Evolutionary conservation across 1,140 invertebrate genomes (phyloP).

Genomic region (Ditylenchus dipsaci): DNA sequence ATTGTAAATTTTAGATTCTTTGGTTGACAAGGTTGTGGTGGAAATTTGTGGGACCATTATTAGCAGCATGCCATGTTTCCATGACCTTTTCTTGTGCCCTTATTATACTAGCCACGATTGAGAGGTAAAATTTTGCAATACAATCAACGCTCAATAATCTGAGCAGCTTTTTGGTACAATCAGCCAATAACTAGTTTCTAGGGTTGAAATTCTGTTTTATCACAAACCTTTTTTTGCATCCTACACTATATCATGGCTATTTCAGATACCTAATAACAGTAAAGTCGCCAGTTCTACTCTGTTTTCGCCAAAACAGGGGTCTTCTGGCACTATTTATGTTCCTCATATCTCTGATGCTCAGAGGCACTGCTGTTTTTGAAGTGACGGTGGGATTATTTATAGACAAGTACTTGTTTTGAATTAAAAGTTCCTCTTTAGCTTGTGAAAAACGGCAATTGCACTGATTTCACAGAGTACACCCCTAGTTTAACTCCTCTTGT

Average conservation of each 20-base stretch:
- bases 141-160: too few relatives aligned
- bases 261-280: slow-evolving; percentile 42
- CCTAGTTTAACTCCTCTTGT: slow-evolving; percentile 27
- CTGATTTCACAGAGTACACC: slow-evolving; percentile 37
- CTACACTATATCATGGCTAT: too few relatives aligned
- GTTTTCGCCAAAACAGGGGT: slow-evolving; percentile 39
- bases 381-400: slow-evolving; percentile 19
- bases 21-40: slow-evolving; percentile 41
- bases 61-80: slow-evolving; percentile 44
- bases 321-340: slow-evolving; percentile 36
- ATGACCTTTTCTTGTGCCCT: slow-evolving; percentile 50
- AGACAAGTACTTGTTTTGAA: too few relatives aligned
- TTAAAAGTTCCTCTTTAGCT: slow-evolving; percentile 22
- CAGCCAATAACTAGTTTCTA: too few relatives aligned
- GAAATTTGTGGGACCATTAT: slow-evolving; percentile 41
- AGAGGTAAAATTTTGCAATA: slow-evolving; percentile 14
- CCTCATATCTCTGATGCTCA: slow-evolving; percentile 31
- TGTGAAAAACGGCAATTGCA: slow-evolving; percentile 46
- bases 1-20: slow-evolving; percentile 14
- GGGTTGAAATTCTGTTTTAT: too few relatives aligned
- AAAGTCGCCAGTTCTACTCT: slow-evolving; percentile 31
- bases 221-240: too few relatives aligned
- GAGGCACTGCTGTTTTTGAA: slow-evolving; percentile 47
- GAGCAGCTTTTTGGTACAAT: too few relatives aligned
- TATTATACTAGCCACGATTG: slow-evolving; percentile 47